phyloP scores from a whole-genome alignment of 2,888 invertebrate species.

The Notocelia uddmanniana region DNA sequence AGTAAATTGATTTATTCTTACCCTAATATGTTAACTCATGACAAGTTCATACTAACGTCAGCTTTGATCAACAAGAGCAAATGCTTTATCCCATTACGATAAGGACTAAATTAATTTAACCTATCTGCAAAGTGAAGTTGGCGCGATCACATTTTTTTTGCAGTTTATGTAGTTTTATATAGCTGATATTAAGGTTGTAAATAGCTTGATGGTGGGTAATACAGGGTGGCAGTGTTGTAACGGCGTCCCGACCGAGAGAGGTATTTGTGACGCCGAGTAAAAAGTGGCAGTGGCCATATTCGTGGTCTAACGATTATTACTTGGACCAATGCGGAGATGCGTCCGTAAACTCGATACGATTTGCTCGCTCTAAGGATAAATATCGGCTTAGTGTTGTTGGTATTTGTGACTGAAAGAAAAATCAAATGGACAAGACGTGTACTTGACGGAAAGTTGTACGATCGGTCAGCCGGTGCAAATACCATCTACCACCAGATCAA shows the following conservation, averaged over 20 bases:
- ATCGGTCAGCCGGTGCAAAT: neutral
- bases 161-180: conserved; percentile 1
- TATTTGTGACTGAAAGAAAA: neutral
- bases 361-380: conserved; percentile 51
- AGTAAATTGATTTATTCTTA: conserved; percentile 36
- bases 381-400: conserved; percentile 49
- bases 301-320: conserved; percentile 70
- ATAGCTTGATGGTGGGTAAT: conserved; percentile 48
- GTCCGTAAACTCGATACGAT: conserved; percentile 46
- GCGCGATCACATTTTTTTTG: neutral
- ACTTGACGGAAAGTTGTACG: neutral
- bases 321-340: conserved; percentile 58
- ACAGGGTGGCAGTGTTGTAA: conserved; percentile 55
- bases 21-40: conserved; percentile 44
- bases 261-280: conserved; percentile 68
- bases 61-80: neutral
- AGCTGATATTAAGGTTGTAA: conserved; percentile 30
- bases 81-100: neutral
- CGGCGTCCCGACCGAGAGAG: conserved; percentile 67
- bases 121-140: conserved; percentile 38
- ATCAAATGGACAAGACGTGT: neutral
- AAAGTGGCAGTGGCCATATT: conserved; percentile 72
- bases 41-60: conserved; percentile 47
- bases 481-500: too few relatives aligned
- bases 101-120: conserved; percentile 19